These are phyloP conservation scores for Zaprionus davidi DNA, from an alignment of 1,140 invertebrate genomes.

Conservation along the genomic window DNA sequence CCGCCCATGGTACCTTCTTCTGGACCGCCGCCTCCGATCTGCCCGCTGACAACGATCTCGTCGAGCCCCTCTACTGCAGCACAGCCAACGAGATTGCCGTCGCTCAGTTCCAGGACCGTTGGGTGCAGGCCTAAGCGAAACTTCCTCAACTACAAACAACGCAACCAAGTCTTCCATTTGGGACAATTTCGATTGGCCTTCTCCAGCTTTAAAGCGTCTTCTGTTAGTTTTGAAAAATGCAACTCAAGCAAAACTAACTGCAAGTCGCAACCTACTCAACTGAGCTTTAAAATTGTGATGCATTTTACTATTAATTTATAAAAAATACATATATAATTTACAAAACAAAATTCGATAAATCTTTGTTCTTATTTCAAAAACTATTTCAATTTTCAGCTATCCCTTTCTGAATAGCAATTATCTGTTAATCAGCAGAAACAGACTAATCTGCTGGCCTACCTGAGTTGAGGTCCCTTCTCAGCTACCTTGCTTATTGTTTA, in stretches of 20 bases:
- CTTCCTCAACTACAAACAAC: constrained; percentile 1
- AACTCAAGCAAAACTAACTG: constrained; percentile 64
- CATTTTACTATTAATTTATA: constrained; percentile 63
- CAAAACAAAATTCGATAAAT: constrained; percentile 41
- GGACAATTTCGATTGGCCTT: constrained; percentile 52
- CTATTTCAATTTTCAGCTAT: constrained; percentile 56
- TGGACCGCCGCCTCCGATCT: constrained; percentile 85
- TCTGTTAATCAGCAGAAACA: constrained; percentile 65
- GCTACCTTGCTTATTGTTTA: constrained; percentile 60
- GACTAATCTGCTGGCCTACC: constrained; percentile 52
- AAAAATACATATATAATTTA: constrained; percentile 75
- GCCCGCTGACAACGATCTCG: constrained; percentile 84
- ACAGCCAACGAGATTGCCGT: constrained; percentile 84
- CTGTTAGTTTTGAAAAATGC: constrained; percentile 59
- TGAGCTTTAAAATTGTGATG: constrained; percentile 84
- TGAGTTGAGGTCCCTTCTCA: constrained; percentile 32
- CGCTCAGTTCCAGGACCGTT: constrained; percentile 84
- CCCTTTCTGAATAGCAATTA: constrained; percentile 27
- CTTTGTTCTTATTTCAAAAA: constrained; percentile 40
- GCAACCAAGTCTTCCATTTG: constrained; percentile 69
- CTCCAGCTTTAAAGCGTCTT: constrained; percentile 68
- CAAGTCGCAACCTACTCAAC: constrained; percentile 59
- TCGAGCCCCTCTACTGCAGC: constrained; percentile 79
- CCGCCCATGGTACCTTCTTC: constrained; percentile 86
- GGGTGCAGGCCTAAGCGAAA: constrained; percentile 84